phyloP scores from a whole-genome alignment of 37 sponge, comb jelly and placozoan species.

The Lycopodina hypogea region DNA sequence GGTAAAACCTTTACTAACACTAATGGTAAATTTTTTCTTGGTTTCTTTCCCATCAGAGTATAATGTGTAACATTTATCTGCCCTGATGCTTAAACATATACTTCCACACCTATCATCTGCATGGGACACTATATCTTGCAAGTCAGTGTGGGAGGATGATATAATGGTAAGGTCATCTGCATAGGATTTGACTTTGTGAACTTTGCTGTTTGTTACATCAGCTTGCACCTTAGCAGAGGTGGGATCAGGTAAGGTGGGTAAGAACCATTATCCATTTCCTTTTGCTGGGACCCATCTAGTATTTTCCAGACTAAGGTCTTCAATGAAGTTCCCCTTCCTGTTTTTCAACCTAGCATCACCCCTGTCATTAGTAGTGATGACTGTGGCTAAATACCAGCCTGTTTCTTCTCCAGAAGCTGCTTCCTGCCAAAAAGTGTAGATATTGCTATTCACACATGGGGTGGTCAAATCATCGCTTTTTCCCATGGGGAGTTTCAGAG shows the following conservation, averaged over 20 bases:
- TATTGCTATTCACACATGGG: conserved; percentile 1
- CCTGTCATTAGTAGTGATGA: background rate
- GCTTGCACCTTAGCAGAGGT: background rate
- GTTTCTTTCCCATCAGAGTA: background rate
- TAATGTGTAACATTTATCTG: conserved; percentile 27
- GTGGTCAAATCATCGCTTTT: no score
- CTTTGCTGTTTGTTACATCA: background rate
- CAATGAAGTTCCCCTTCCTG: background rate
- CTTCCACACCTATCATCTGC: conserved; percentile 1
- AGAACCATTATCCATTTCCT: no score
- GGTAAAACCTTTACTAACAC: background rate
- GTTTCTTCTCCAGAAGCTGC: conserved; percentile 3
- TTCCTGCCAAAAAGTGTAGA: conserved; percentile 18
- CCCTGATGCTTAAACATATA: background rate
- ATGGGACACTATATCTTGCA: background rate
- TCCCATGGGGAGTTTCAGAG: background rate
- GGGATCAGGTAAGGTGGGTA: background rate
- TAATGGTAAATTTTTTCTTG: background rate
- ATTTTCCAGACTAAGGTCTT: background rate
- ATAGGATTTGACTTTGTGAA: conserved; percentile 29
- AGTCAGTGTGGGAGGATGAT: background rate
- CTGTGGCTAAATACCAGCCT: conserved; percentile 27
- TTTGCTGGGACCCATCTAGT: background rate
- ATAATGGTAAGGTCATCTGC: no score
- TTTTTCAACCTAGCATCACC: background rate